Percentiles rank a stretch among this genome's conserved stretches.
Conservation (phyloP, 1,140 invertebrate genomes). For the Nasonia longicornis region DNA sequence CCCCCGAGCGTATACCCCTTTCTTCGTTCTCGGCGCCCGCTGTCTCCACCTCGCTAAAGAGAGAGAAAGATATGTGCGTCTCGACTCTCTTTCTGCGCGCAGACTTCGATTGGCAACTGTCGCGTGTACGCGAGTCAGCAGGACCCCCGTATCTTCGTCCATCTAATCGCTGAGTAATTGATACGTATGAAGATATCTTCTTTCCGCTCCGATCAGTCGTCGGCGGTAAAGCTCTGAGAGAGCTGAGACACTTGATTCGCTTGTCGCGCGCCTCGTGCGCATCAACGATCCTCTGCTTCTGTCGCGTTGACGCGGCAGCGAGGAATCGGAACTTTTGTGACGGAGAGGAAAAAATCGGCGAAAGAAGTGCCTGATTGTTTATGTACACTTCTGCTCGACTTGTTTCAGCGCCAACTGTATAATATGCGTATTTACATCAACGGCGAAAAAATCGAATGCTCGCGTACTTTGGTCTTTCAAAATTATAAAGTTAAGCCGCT, state of each 20-base stretch:
- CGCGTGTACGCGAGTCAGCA: conserved; percentile 23
- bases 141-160: conserved; percentile 63
- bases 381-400: too few relatives aligned
- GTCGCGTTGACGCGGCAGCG: not conserved
- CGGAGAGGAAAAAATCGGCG: not conserved
- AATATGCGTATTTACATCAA: too few relatives aligned
- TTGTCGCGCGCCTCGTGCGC: conserved; percentile 16
- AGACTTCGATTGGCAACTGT: conserved; percentile 22
- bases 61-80: conserved; percentile 48
- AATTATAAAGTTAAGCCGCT: too few relatives aligned
- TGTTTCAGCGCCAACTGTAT: too few relatives aligned
- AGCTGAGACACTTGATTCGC: conserved; percentile 27
- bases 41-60: conserved; percentile 40
- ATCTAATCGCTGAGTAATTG: conserved; percentile 71
- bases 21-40: conserved; percentile 49
- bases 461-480: too few relatives aligned
- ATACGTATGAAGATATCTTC: conserved; percentile 69
- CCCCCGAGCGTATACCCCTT: conserved; percentile 49
- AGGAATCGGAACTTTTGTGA: not conserved
- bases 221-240: not conserved
- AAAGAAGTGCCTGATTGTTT: not conserved
- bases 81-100: conserved; percentile 44
- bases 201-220: conserved; percentile 39
- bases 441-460: too few relatives aligned
- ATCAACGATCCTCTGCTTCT: not conserved